phyloP scores from a whole-genome alignment of 2,113 vertebrate species.

The Planiliza haematocheilus region DNA sequence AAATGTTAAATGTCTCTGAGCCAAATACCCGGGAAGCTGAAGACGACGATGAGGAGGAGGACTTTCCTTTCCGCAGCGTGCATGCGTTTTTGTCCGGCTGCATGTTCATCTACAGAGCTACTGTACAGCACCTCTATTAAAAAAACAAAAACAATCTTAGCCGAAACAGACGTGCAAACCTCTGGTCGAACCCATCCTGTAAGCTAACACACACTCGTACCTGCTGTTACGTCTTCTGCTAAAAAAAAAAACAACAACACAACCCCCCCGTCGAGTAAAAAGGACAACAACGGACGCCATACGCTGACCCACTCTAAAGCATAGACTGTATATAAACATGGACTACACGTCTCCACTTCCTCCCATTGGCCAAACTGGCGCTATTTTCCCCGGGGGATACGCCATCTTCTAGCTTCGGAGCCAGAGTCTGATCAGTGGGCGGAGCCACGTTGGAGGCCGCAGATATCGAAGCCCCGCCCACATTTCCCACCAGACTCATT shows the following conservation, averaged over 20 bases:
- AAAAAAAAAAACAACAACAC: not conserved
- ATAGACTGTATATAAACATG: too few species aligned
- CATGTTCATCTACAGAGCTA: too few species aligned
- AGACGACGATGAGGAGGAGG: slow-evolving; percentile 29
- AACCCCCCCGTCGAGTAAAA: not conserved
- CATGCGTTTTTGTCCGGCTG: slow-evolving; percentile 44
- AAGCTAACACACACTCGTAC: slow-evolving; percentile 13
- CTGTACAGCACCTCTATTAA: slow-evolving; percentile 52
- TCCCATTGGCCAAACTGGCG: too few species aligned
- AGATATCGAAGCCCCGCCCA: too few species aligned
- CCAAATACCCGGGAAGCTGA: slow-evolving; percentile 41
- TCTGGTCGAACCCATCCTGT: slow-evolving; percentile 6
- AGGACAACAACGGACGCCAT: slow-evolving; percentile 6
- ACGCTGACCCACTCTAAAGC: too few species aligned
- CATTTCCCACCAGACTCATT: too few species aligned
- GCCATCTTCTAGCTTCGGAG: too few species aligned
- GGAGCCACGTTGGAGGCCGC: too few species aligned
- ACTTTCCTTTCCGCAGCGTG: not conserved
- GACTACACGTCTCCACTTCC: too few species aligned
- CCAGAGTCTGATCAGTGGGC: too few species aligned
- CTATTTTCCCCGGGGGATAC: too few species aligned
- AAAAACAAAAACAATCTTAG: not conserved
- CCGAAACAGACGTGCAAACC: slow-evolving; percentile 15
- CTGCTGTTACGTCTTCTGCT: too few species aligned
- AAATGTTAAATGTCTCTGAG: slow-evolving; percentile 54